Evolutionary conservation across 1,140 invertebrate genomes (phyloP).

Genomic region (Caenorhabditis elegans): DNA sequence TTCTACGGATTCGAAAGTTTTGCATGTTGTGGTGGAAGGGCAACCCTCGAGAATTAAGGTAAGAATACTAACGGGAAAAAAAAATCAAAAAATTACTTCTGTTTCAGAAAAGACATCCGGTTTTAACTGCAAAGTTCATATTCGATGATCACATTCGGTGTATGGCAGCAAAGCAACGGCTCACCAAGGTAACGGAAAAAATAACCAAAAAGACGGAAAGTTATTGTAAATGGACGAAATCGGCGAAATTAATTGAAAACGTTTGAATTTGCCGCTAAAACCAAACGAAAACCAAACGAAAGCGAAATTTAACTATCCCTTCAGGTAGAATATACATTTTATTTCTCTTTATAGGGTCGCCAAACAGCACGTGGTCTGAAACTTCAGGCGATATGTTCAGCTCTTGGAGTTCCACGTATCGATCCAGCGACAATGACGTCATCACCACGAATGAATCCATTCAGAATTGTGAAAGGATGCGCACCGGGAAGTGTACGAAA

Average conservation of each 20-base stretch:
- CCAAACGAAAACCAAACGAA: too few relatives aligned
- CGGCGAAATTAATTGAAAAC: too few relatives aligned
- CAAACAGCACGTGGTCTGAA: constrained; percentile 91
- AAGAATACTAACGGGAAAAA: background rate
- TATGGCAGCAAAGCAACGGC: constrained; percentile 74
- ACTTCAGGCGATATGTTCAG: constrained; percentile 87
- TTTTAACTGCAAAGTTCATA: constrained; percentile 87
- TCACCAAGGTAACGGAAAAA: constrained; percentile 82
- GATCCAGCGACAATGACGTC: constrained; percentile 3
- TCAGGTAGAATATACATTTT: too few relatives aligned
- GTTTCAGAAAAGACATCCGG: constrained; percentile 66
- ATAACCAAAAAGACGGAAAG: too few relatives aligned
- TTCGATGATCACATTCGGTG: constrained; percentile 98
- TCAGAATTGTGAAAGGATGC: constrained; percentile 48
- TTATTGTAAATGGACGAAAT: too few relatives aligned
- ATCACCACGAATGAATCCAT: constrained; percentile 39
- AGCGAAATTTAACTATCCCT: too few relatives aligned
- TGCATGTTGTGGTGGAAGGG: constrained; percentile 90
- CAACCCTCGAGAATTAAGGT: constrained; percentile 14
- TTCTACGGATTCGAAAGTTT: constrained; percentile 90
- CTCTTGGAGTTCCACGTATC: constrained; percentile 76
- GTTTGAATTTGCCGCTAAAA: too few relatives aligned
- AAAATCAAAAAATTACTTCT: constrained; percentile 59
- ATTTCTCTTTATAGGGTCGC: constrained; percentile 73
- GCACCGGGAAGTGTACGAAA: constrained; percentile 52